Evolutionary conservation across 2,797 vertebrate species (phyloP), one percentile per base, ranked within the genome.

Genomic region (Kryptopterus vitreolus): DNA sequence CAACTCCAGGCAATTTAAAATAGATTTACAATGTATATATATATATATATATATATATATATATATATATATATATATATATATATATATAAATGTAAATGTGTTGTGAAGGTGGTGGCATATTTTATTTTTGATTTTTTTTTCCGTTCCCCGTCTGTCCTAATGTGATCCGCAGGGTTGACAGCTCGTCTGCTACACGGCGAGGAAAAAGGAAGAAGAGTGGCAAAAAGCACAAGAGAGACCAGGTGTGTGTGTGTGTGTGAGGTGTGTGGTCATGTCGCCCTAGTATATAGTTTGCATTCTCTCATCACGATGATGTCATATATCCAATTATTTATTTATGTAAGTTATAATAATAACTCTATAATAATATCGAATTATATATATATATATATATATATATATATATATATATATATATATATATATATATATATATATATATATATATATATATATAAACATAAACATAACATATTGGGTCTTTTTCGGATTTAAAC

Each of bases 151-250:
- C 50, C 62, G 26, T 80, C 43, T 81, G 63, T 77, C 5, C 31
- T 55, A 63, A 70, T 82, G 78, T 79, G 65, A 76, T 58, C 24
- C 4, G 59, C 63, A 98, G 96, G 82, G 96, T 95, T 7, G 96
- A 95, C 89, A 98, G 96, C 89, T 93, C 95, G 31, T 98, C 97
- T 46, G 95, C 97, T 33, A 90, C 94, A 82, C 96, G 95, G 88
- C 96, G 96, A 88, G 97, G 97, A 87, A 99, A 96, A 92, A 99
- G 96, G 89, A 96, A 96, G 88, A 95, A 96, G 90, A 94, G 93
- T 73, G 92, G 95, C 86, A 99, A 96, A 93, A 99, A 97, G 90
- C 98, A 97, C 91, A 98, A 96, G 85, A 92, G 96, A 85, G 96
- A 98, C n/a, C 93, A 97, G 98, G 97, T 99, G 93, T 87, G 86